Evolutionary conservation across 2,888 invertebrate species (phyloP), one percentile per base, ranked within the genome.

Genomic region (Zhuqinia jingwanae): DNA sequence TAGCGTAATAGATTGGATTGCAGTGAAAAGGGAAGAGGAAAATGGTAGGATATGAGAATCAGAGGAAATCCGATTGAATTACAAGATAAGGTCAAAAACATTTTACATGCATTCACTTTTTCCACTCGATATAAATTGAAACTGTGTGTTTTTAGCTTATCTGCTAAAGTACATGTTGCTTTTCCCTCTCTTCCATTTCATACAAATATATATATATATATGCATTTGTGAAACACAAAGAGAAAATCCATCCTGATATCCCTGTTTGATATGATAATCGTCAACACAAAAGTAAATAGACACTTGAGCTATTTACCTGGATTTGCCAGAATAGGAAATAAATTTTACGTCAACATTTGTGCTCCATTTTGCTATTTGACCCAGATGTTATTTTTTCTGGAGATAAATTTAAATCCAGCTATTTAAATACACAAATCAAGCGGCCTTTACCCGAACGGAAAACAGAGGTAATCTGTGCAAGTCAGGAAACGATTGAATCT

Each of bases 41-140:
- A 36, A 17, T 63, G 63, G 36, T 63, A 30, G 27, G 63, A 36
- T 30, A 30, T 17, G 53, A 76, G 47, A 70, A 70, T 47, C 47
- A 47, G 42, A 63, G 63, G 70, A 70, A 70, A 70, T 70, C 70
- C 70, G 70, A 70, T 70, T 22, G 70, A 70, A 70, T 70, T 50
- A 70, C 47, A 15, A 11, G 70, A 70, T 70, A 70, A 25, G 70
- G 25, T 17, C 45, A 68, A 45, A 70, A 63, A 63, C 58, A 36
- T 63, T 36, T 30, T 15, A 63, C 3, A 36, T 3, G 15, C 36
- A 30, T 63, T 63, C 17, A 30, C 30, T 17, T 22, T 36, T 36
- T 36, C 36, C n/a, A n/a, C 63, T 63, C 17, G n/a, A 36, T 36
- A 36, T n/a, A n/a, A n/a, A n/a, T 63, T 63, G 63, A 63, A 30